These are phyloP conservation scores for Zygothrica quintamaculata DNA, from an alignment of 2,888 invertebrate species.

Conservation along the genomic window DNA sequence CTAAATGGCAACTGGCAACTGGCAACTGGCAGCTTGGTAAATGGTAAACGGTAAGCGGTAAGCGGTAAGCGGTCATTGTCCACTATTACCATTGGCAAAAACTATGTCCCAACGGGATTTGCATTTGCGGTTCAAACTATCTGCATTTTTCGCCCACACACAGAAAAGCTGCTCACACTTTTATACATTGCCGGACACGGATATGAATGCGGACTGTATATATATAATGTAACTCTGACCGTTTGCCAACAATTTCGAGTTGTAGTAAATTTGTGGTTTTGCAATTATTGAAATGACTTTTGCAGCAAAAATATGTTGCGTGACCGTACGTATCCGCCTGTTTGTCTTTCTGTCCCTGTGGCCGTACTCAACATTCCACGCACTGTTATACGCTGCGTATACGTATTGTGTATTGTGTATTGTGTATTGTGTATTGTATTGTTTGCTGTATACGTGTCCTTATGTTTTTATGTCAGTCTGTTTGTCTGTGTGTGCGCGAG, in stretches of 20 bases:
- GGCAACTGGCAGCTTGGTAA: conserved; percentile 11
- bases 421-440: no score
- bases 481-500: conserved; percentile 10
- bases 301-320: conserved; percentile 58
- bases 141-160: conserved; percentile 50
- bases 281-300: conserved; percentile 84
- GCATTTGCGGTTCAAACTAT: conserved; percentile 70
- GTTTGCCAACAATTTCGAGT: no score
- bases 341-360: conserved; percentile 5
- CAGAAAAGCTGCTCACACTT: no score
- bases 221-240: conserved; percentile 48
- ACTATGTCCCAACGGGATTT: conserved; percentile 67
- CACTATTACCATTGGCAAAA: conserved; percentile 45
- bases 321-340: conserved; percentile 34
- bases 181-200: no score
- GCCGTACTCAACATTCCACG: conserved; percentile 67
- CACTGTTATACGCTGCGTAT: conserved; percentile 61
- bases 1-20: conserved; percentile 1
- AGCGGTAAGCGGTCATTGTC: conserved; percentile 1
- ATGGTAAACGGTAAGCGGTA: conserved; percentile 1
- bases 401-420: no score
- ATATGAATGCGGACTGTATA: background rate
- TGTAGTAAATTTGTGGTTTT: conserved; percentile 84
- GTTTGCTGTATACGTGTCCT: no score
- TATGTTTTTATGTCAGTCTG: background rate